These are phyloP conservation scores for Antitype chi DNA, from an alignment of 2,888 invertebrate species.

Conservation along the genomic window DNA sequence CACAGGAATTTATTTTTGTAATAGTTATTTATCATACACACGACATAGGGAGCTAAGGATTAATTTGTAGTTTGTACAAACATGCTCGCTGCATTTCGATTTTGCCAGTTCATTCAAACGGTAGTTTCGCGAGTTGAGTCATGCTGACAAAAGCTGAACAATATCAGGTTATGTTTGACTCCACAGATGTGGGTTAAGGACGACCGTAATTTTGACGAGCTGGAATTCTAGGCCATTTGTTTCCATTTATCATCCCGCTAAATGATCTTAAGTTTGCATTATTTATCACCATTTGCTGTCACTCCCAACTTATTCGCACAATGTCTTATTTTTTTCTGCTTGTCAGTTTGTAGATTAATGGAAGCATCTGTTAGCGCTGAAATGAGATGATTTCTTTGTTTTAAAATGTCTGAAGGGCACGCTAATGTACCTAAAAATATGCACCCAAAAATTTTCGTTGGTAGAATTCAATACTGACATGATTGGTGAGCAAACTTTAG, in stretches of 20 bases:
- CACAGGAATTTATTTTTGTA: conserved; percentile 58
- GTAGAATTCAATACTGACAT: conserved; percentile 7
- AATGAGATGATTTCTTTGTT: conserved; percentile 31
- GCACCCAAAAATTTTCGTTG: background rate
- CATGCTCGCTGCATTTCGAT: conserved; percentile 45
- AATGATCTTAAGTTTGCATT: conserved; percentile 61
- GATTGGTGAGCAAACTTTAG: conserved; percentile 11
- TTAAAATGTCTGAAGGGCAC: conserved; percentile 32
- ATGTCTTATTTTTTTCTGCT: conserved; percentile 43
- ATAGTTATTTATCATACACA: conserved; percentile 56
- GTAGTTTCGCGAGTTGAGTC: conserved; percentile 64
- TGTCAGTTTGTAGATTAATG: conserved; percentile 59
- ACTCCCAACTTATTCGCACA: conserved; percentile 38
- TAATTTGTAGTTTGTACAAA: conserved; percentile 49
- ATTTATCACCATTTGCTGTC: conserved; percentile 57
- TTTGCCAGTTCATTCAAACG: conserved; percentile 66
- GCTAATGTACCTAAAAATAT: conserved; percentile 28
- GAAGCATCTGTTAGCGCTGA: conserved; percentile 36
- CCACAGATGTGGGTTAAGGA: conserved; percentile 71
- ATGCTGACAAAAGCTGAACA: conserved; percentile 66
- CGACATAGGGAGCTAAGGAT: conserved; percentile 47
- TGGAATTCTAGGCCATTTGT: conserved; percentile 62
- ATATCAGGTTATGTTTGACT: conserved; percentile 62
- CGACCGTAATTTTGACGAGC: conserved; percentile 55
- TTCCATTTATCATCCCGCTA: conserved; percentile 68